Base-by-base conservation (phyloP, 1,140 invertebrate genomes). In the Pectinophora gossypiella region DNA sequence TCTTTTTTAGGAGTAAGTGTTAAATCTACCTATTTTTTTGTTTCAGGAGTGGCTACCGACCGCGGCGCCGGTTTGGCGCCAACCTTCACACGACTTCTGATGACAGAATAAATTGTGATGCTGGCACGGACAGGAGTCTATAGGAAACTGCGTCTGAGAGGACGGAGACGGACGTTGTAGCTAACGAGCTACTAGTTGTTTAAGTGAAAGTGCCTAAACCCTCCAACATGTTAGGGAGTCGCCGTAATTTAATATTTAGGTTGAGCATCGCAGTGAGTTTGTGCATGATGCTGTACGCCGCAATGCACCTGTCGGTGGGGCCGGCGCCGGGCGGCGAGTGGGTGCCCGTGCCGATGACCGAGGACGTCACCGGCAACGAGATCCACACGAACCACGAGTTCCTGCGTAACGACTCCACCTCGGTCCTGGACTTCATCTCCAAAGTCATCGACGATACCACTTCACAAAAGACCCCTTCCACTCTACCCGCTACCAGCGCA, bases 201-300 rank as follows among this genome's bases (percentile, higher is more conserved):
- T 72, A 69, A 79, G 58, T 68, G 64, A 62, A 82, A 87, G 84
- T 85, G 84, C 80, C 76, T 83, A 81, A 76, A 68, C 46, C 56
- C 48, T 64, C 64, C 61, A 60, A 64, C 64, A 86, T 86, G 79
- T 64, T 87, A 73, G 72, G 66, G 45, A 87, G 90, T 52, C 89
- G 92, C 56, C 90, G 92, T 59, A 94, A 93, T 77, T 92, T 92
- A 90, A 86, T 93, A 76, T 89, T 94, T 66, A 89, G 92, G 59
- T 90, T 93, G 73, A 94, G 93, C 78, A 92, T 94, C 63, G 89
- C 94, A 43, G 89, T 93, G 46, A 94, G 94, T 68, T 88, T 94
- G 43, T 91, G 90, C 58, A 92, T 94, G 32, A 78, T 94, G 19
- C 75, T 94, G 45, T 94, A 94, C 77, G 79, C 78, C 19, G 81